Evolutionary conservation across 1,140 invertebrate genomes (phyloP).

Genomic region (Matsumurasca onukii): DNA sequence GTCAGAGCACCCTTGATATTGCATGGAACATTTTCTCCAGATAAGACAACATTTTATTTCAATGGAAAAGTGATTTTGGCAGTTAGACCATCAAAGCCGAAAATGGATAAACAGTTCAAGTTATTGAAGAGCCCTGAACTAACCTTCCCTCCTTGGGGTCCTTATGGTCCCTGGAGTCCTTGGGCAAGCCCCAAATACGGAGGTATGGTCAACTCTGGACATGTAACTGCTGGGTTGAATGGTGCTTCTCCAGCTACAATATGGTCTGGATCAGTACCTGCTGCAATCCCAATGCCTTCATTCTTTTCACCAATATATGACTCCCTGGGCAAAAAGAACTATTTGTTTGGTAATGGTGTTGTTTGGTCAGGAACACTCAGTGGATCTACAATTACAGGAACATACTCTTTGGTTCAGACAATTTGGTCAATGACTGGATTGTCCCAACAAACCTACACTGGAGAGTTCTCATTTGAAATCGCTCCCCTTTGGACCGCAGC

Average conservation of each 20-base stretch:
- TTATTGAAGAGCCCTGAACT: constrained; percentile 10
- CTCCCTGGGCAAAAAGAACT: not conserved
- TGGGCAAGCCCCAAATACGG: constrained; percentile 9
- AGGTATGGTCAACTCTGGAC: constrained; percentile 32
- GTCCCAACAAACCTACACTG: constrained; percentile 5
- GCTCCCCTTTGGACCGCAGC: constrained; percentile 17
- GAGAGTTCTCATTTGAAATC: constrained; percentile 21
- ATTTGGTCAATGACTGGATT: not conserved
- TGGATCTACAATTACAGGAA: constrained; percentile 6
- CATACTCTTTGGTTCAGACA: constrained; percentile 8
- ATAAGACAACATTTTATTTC: constrained; percentile 22
- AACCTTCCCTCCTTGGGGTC: no score
- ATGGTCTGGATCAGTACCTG: constrained; percentile 34
- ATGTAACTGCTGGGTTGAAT: constrained; percentile 20
- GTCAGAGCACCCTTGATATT: constrained; percentile 27
- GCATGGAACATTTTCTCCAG: constrained; percentile 24
- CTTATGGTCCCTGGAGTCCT: no score
- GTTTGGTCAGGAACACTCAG: constrained; percentile 25
- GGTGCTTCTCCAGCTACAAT: constrained; percentile 16
- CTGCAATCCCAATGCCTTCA: constrained; percentile 25
- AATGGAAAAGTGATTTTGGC: constrained; percentile 19
- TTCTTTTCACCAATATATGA: constrained; percentile 32
- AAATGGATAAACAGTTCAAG: constrained; percentile 12
- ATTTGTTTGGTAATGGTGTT: constrained; percentile 14
- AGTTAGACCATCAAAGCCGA: not conserved